Percentiles rank a stretch among this genome's conserved stretches.
phyloP scores from a whole-genome alignment of 2,113 vertebrate species.

The Etheostoma spectabile region DNA sequence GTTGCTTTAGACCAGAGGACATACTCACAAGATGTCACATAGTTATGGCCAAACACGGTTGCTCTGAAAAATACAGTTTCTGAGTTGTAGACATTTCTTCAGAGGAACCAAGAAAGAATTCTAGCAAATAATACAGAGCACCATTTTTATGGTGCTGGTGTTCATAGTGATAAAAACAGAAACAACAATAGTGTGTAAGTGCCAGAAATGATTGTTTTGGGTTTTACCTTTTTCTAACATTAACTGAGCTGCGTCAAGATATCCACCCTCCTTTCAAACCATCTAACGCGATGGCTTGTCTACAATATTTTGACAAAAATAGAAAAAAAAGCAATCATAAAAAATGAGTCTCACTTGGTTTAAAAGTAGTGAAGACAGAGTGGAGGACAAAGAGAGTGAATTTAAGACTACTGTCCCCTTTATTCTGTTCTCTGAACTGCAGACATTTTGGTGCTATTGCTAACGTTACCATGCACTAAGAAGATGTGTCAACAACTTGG shows the following conservation, averaged over 20 bases:
- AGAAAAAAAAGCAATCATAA: conserved; percentile 1
- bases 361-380: conserved; percentile 10
- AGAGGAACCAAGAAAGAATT: not conserved
- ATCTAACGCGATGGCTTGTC: not conserved
- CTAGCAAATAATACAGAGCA: not conserved
- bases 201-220: not conserved
- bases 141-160: not conserved
- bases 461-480: conserved; percentile 28
- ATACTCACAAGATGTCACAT: not conserved
- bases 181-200: not conserved
- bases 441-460: not conserved
- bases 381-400: not conserved
- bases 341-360: not conserved
- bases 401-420: conserved; percentile 1
- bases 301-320: not conserved
- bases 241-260: not conserved
- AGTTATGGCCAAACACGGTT: not conserved
- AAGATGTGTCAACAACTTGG: conserved; percentile 56
- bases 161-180: conserved; percentile 5
- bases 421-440: conserved; percentile 42
- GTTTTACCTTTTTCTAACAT: conserved; percentile 1
- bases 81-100: not conserved
- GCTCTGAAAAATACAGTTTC: not conserved
- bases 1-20: not conserved
- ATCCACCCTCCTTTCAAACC: not conserved